Evolutionary conservation across 2,888 invertebrate species (phyloP).

Genomic region (Pegoplata infirma): DNA sequence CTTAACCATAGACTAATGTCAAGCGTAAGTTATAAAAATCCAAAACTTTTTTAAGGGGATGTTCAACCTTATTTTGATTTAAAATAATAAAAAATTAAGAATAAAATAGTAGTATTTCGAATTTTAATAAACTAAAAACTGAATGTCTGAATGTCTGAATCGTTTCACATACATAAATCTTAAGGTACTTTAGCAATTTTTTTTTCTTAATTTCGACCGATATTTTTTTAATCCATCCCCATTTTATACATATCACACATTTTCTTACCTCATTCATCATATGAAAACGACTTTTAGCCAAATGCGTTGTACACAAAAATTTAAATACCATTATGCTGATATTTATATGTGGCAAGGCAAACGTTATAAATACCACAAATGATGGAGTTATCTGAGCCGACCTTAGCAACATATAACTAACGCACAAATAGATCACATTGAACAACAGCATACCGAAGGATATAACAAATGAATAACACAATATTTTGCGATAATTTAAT

Average conservation of each 20-base stretch:
- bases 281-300: slow-evolving; percentile 72
- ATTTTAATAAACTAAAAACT: no score
- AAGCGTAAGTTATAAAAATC: no score
- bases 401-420: slow-evolving; percentile 72
- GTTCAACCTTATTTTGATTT: no score
- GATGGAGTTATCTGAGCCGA: slow-evolving; percentile 73
- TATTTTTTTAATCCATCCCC: not conserved
- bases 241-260: not conserved
- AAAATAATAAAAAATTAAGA: no score
- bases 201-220: no score
- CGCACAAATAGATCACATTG: slow-evolving; percentile 73
- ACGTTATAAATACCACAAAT: slow-evolving; percentile 74
- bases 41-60: no score
- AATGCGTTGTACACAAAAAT: slow-evolving; percentile 71
- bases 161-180: no score
- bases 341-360: slow-evolving; percentile 75
- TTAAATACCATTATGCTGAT: slow-evolving; percentile 75
- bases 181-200: no score
- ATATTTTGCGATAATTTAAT: slow-evolving; percentile 72
- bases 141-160: no score
- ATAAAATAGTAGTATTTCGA: no score
- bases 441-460: slow-evolving; percentile 72
- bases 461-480: slow-evolving; percentile 71
- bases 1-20: no score
- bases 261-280: slow-evolving; percentile 74